Percentiles rank a stretch among this genome's conserved stretches.
These are phyloP conservation scores for Xenus cinereus DNA, from an alignment of 2,113 vertebrate genomes.

Conservation along the genomic window DNA sequence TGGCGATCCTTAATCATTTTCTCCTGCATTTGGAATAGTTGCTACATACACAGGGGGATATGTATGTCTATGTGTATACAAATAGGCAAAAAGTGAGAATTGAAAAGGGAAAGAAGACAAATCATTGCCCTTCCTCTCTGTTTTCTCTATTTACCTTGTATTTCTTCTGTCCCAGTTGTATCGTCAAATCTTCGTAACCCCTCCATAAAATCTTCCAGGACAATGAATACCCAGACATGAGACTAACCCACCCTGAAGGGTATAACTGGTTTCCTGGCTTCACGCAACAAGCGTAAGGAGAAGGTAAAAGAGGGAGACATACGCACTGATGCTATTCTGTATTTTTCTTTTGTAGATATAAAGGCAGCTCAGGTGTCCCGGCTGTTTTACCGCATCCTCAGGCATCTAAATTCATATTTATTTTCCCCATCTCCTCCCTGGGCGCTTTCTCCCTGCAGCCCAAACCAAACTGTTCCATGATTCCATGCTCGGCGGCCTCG, in stretches of 20 bases:
- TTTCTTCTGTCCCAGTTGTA: not conserved
- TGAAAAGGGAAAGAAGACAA: not conserved
- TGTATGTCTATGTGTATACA: rapidly evolving
- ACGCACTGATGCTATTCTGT: rapidly evolving
- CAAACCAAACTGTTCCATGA: rapidly evolving
- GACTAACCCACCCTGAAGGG: not conserved
- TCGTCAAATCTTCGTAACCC: no score
- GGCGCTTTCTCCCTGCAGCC: not conserved
- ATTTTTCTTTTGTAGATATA: not conserved
- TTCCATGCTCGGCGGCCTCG: not conserved
- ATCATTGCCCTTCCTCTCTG: not conserved
- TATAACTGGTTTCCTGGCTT: not conserved
- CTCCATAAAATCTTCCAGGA: not conserved
- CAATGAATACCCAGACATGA: not conserved
- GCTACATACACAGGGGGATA: not conserved
- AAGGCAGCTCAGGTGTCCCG: not conserved
- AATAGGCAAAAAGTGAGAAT: not conserved
- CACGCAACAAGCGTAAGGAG: not conserved
- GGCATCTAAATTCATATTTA: not conserved
- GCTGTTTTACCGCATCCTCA: not conserved
- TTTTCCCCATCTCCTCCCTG: not conserved
- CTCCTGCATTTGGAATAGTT: not conserved
- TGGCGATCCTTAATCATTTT: not conserved
- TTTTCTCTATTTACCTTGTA: not conserved
- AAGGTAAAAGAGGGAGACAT: not conserved